Conservation (phyloP, 2,888 invertebrate genomes). For the Galerucella nymphaeae region DNA sequence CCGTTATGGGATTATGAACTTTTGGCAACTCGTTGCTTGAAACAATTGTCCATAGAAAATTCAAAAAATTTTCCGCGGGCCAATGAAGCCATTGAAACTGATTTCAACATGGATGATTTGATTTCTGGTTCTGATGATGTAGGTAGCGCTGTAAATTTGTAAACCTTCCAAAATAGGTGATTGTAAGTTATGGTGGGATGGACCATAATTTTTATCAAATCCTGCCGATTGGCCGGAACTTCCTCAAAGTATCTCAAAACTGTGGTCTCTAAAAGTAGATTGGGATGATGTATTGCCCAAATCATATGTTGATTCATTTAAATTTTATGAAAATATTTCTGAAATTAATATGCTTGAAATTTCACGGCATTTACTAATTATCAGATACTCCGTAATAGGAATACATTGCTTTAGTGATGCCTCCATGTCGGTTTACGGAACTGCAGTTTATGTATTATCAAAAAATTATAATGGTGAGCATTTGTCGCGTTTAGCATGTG, state of each 20-base stretch:
- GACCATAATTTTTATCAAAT: conserved; percentile 20
- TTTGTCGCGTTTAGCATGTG: conserved; percentile 22
- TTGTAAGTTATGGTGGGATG: conserved; percentile 11
- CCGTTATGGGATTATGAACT: no score
- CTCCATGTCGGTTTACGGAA: conserved; percentile 43
- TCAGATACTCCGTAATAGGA: conserved; percentile 2
- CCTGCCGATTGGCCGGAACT: neutral
- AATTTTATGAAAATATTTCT: conserved; percentile 39
- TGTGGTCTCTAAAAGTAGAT: neutral
- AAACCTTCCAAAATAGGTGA: conserved; percentile 7
- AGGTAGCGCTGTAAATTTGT: no score
- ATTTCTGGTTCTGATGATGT: no score
- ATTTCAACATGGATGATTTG: no score
- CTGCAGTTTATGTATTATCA: conserved; percentile 42
- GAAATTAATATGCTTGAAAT: conserved; percentile 35
- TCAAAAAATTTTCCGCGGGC: no score
- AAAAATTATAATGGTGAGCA: conserved; percentile 19
- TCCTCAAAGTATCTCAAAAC: neutral
- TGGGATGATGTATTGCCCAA: neutral
- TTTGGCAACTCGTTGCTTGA: no score
- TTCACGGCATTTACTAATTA: conserved; percentile 27
- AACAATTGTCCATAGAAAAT: no score
- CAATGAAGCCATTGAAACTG: neutral
- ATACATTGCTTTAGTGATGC: conserved; percentile 38
- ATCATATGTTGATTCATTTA: neutral